phyloP scores from a whole-genome alignment of 1,140 invertebrate genomes.

The Drosophila suzukii region DNA sequence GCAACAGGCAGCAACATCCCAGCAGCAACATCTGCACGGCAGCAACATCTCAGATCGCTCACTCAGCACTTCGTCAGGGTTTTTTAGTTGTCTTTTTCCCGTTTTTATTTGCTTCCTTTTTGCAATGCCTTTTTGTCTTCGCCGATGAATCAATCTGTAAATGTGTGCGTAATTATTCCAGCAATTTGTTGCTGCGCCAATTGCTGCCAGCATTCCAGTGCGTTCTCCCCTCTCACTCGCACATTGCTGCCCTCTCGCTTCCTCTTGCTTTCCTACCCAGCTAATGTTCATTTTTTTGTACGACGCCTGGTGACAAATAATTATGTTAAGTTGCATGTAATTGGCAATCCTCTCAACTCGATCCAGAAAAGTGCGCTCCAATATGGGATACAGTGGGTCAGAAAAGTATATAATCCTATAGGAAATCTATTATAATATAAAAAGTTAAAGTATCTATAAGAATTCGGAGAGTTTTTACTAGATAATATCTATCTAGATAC shows the following conservation, averaged over 20 bases:
- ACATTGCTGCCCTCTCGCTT: background rate
- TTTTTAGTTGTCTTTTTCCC: slow-evolving; percentile 1
- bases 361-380: slow-evolving; percentile 6
- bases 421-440: background rate
- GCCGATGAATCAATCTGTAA: slow-evolving; percentile 76
- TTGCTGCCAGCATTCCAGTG: slow-evolving; percentile 73
- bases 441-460: too few relatives aligned
- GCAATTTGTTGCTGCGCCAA: slow-evolving; percentile 83
- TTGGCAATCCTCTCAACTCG: slow-evolving; percentile 45
- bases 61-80: slow-evolving; percentile 41
- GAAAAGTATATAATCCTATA: background rate
- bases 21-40: slow-evolving; percentile 3
- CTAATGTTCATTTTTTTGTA: slow-evolving; percentile 10
- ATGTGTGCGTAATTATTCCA: slow-evolving; percentile 83
- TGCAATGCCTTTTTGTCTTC: slow-evolving; percentile 36
- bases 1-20: slow-evolving; percentile 17
- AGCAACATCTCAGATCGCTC: slow-evolving; percentile 42
- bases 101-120: background rate
- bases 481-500: too few relatives aligned
- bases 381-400: slow-evolving; percentile 12
- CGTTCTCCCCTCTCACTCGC: background rate
- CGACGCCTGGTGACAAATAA: slow-evolving; percentile 50
- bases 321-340: slow-evolving; percentile 68
- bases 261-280: background rate
- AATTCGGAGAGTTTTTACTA: too few relatives aligned